Evolutionary conservation across 2,888 invertebrate species (phyloP), one percentile per base, ranked within the genome.

Genomic region (Sarcophaga carnaria): DNA sequence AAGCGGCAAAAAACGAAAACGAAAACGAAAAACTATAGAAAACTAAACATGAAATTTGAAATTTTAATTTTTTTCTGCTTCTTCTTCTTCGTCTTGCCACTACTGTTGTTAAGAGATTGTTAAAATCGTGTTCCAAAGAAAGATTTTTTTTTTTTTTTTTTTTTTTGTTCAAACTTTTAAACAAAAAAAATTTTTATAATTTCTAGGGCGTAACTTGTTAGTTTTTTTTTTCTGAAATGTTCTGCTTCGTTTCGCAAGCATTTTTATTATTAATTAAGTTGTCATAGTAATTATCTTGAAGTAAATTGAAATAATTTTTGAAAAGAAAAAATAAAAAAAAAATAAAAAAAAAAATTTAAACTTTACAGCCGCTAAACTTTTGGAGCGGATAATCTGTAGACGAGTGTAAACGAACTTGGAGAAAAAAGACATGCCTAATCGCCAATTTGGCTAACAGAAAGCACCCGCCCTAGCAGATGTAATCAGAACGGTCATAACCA

Each of bases 151-250:
- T 27, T 5, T 5, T 27, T 10, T 2, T 37, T 37, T 37, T 37
- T 37, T 37, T 37, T 37, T 37, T 37, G 8, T 37, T 37, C 8
- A 37, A 37, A 37, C 37, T 37, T 37, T 37, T 37, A 37, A 37
- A 37, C 37, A 37, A 37, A 37, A 37, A 37, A 37, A 37, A 60
- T 17, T 37, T 12, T 70, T 54, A 54, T 59, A 11, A 20, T 54
- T 75, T 76, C 66, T 70, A 80, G 84, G 80, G 80, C 76, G 84
- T 80, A 71, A 71, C 80, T 76, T 75, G 66, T 71, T 66, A 75
- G 37, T 37, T 37, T 37, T 37, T 37, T 37, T 37, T 37, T 37
- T 37, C 8, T 37, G 37, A 75, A 45, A 59, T 62, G 14, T 69
- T 69, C 25, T 66, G 45, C 17, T 62, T 67, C 79, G 67, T 78